Conservation (phyloP, 2,888 invertebrate genomes). For the Phengaris arion region DNA sequence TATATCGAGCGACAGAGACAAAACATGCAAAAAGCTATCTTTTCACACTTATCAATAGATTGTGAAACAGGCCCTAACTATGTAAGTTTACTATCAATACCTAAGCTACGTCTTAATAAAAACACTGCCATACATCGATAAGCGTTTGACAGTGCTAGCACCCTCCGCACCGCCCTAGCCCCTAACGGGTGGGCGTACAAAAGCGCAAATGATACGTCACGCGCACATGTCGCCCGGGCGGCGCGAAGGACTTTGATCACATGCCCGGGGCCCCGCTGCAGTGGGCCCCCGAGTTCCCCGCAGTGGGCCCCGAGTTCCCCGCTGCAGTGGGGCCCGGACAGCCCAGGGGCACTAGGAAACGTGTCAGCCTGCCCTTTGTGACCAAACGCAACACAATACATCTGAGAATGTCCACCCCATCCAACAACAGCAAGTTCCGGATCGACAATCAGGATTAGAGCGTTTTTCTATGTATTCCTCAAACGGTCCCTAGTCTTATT, state of each 20-base stretch:
- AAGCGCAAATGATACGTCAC: slow-evolving; percentile 71
- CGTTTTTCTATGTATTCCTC: neutral
- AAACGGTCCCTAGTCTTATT: neutral
- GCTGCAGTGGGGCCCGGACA: neutral
- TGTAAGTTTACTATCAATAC: neutral
- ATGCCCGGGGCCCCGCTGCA: slow-evolving; percentile 34
- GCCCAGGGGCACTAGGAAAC: neutral
- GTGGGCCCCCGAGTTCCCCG: neutral
- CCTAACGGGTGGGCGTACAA: slow-evolving; percentile 63
- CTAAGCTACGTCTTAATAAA: neutral
- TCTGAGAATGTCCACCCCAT: neutral
- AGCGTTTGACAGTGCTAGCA: slow-evolving; percentile 17
- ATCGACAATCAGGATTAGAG: neutral
- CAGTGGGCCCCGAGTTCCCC: neutral
- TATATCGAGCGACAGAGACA: too few species aligned
- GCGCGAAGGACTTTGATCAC: slow-evolving; percentile 44
- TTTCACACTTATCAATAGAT: neutral
- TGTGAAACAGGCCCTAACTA: neutral
- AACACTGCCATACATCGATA: neutral
- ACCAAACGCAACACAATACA: neutral
- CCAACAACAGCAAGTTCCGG: neutral
- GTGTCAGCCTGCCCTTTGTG: neutral
- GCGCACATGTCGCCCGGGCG: slow-evolving; percentile 53
- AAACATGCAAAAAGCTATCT: too few species aligned
- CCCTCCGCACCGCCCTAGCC: slow-evolving; percentile 44